These are phyloP conservation scores for Drepana arcuata DNA, from an alignment of 1,140 invertebrate genomes.

Conservation along the genomic window DNA sequence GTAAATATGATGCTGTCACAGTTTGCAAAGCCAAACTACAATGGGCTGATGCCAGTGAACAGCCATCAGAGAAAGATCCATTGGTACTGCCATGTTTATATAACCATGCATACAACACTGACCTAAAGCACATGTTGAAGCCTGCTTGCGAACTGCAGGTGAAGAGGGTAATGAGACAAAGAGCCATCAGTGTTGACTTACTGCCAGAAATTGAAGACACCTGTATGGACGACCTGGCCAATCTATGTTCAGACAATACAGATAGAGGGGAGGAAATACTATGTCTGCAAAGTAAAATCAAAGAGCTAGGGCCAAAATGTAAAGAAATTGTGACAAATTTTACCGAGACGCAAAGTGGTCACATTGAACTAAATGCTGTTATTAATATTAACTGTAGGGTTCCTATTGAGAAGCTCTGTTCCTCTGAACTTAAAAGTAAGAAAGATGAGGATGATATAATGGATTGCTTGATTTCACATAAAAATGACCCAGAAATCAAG, in stretches of 20 bases:
- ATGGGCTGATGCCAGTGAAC: conserved; percentile 79
- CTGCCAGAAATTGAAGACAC: conserved; percentile 94
- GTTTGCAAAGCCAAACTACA: conserved; percentile 85
- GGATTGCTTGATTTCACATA: conserved; percentile 94
- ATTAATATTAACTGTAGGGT: conserved; percentile 86
- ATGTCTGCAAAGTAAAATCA: conserved; percentile 94
- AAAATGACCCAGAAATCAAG: conserved; percentile 86
- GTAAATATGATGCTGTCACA: conserved; percentile 87
- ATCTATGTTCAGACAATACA: conserved; percentile 87
- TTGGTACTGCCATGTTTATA: conserved; percentile 95
- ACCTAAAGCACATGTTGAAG: conserved; percentile 76
- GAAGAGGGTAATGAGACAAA: conserved; percentile 90
- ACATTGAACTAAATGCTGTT: conserved; percentile 89
- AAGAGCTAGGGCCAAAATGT: conserved; percentile 78
- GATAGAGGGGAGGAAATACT: conserved; percentile 90
- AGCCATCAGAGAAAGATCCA: conserved; percentile 75
- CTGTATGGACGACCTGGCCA: conserved; percentile 89
- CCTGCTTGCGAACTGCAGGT: conserved; percentile 85
- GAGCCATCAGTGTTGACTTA: conserved; percentile 93
- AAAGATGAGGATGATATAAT: conserved; percentile 90
- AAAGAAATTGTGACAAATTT: conserved; percentile 86
- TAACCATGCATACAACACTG: conserved; percentile 84
- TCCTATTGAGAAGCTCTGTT: conserved; percentile 88
- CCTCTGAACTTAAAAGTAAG: conserved; percentile 77
- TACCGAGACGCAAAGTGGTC: conserved; percentile 90